Base-by-base conservation (phyloP, 2,113 vertebrate genomes). In the Protomyctophum bolini region DNA sequence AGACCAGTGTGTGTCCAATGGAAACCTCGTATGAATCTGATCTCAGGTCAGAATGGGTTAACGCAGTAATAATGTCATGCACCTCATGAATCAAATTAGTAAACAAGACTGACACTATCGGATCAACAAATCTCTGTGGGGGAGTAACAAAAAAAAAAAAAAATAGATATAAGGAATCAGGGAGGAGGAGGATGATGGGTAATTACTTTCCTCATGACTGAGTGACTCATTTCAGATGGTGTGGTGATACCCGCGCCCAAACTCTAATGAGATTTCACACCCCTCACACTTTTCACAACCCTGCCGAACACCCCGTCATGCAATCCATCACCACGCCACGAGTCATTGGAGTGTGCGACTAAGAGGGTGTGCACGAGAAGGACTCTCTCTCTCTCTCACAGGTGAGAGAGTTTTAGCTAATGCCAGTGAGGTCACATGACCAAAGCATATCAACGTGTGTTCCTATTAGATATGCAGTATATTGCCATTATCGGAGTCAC, bases 201-300 rank as follows among this genome's bases (percentile, higher is more conserved):
- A 91, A 91, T 90, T 91, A 88, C 81, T 89, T 90, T 91, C 82
- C 83, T 57, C 83, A 89, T 89, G 78, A 86, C 88, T 89, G 87
- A 80, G 77, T 88, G 86, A 81, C 83, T 91, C 85, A 88, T 88
- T 89, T 87, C 77, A 82, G 82, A 83, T 82, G 75, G 87, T 79
- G 83, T 83, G 84, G 87, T 66, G 83, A 89, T 80, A 89, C 81
- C 80, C 70, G 75, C 81, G 77, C 81, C 81, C 77, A 86, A 89
- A 92, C 92, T 88, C 89, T 92, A 93, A 93, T 91, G 89, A 93
- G 91, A 91, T 91, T 93, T 93, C 86, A 89, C 87, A 88, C 86
- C 77, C 72, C 86, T 82, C 82, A 41, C 33, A 41, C 33, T 41
- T 41, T 41, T 41, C 33, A 41, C 33, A 41, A 41, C 73, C 79